phyloP scores from a whole-genome alignment of 2,888 invertebrate species.

The Saturnia pavonia region DNA sequence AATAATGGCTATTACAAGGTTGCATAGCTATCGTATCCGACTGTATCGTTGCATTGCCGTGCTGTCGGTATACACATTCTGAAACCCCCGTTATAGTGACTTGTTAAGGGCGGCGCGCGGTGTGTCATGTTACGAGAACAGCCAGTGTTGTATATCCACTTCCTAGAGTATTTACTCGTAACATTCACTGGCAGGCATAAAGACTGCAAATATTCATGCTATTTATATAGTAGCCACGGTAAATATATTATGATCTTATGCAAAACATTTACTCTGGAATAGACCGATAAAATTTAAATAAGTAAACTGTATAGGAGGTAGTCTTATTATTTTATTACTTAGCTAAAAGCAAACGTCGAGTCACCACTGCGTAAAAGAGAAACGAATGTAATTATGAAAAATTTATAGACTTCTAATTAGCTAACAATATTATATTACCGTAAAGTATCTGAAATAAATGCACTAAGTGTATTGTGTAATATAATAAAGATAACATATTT shows the following conservation, averaged over 20 bases:
- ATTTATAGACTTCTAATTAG: too few relatives aligned
- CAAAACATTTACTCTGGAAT: background rate
- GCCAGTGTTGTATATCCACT: background rate
- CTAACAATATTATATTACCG: background rate
- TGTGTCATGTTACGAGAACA: background rate
- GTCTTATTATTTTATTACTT: background rate
- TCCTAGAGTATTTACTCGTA: background rate
- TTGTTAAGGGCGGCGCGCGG: background rate
- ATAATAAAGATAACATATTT: background rate
- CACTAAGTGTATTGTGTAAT: slow-evolving; percentile 11
- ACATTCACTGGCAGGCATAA: background rate
- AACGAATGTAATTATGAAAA: too few relatives aligned
- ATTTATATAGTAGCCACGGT: background rate
- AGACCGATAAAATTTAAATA: too few relatives aligned
- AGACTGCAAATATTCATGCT: background rate
- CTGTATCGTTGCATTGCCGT: background rate
- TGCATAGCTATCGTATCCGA: background rate
- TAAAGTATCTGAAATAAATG: background rate
- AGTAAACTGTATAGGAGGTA: background rate
- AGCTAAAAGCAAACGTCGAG: too few relatives aligned
- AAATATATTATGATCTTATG: background rate
- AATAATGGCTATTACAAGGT: background rate
- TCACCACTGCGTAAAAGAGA: too few relatives aligned
- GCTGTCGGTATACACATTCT: background rate
- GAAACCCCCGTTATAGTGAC: background rate